Percentiles rank a stretch among this genome's conserved stretches.
Conservation (phyloP, 2,113 vertebrate species). For the Castor canadensis region DNA sequence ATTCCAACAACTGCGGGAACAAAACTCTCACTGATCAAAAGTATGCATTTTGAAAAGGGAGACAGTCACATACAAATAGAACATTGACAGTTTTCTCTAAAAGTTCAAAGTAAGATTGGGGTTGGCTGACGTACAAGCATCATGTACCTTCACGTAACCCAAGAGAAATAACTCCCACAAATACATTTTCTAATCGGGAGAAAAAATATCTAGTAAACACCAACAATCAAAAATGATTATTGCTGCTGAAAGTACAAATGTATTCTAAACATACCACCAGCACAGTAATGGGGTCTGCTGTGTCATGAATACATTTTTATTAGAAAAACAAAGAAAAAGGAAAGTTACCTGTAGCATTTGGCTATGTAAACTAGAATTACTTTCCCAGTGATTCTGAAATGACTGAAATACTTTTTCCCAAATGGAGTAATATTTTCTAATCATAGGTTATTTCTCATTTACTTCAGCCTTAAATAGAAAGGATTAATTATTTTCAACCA, state of each 20-base stretch:
- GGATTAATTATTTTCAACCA: not conserved
- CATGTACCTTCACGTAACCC: too few relatives aligned
- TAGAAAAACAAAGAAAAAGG: not conserved
- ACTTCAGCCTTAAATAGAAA: not conserved
- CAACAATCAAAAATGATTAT: not conserved
- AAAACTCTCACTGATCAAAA: not conserved
- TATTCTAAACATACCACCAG: rapidly evolving
- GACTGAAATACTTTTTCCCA: not conserved
- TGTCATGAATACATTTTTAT: not conserved
- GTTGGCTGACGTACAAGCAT: not conserved
- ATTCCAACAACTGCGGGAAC: not conserved
- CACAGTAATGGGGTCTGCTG: not conserved
- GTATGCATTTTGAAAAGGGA: not conserved
- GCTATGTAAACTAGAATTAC: not conserved
- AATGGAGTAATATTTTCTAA: not conserved
- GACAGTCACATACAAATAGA: not conserved
- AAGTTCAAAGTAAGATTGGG: not conserved
- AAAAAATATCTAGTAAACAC: not conserved
- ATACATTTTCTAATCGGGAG: not conserved
- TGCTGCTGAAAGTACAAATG: not conserved
- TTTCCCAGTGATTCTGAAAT: not conserved
- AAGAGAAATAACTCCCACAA: not conserved
- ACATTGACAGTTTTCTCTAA: not conserved
- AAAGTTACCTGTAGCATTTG: not conserved
- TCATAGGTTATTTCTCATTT: not conserved